Evolutionary conservation across 2,888 invertebrate genomes (phyloP), one percentile per base, ranked within the genome.

Genomic region (Troides oblongomaculatus): DNA sequence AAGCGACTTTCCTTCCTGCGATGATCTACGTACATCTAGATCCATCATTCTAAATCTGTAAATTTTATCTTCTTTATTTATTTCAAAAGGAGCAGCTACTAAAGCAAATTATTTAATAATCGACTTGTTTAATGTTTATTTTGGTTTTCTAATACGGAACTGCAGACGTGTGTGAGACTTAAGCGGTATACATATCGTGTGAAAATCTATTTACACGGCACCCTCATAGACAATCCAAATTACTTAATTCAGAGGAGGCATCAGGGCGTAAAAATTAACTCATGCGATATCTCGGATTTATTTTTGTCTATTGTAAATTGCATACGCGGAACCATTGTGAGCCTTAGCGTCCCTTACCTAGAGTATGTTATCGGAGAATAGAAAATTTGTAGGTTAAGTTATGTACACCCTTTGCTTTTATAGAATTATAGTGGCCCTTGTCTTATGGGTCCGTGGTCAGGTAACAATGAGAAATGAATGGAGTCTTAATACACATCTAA

Each of bases 231-330:
- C 81, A 81, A 81, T 80, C 82, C 80, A 80, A 80, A 80, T 72
- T 74, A 77, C 73, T 75, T 79, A 73, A 89, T 90, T 88, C 84
- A 89, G 76, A 76, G 75, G 77, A 90, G 88, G 91, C 88, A 88
- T 85, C 81, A 87, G 88, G 81, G 84, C 84, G 88, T 85, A 88
- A 91, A 90, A 88, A 89, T 87, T 86, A 85, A 88, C 87, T 83
- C 86, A 90, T 89, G 84, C 86, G 84, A 84, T 86, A 86, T 87
- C 85, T 75, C 74, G 77, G 73, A 74, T 78, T 77, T 82, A 75
- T 79, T 76, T 78, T 60, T 63, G 43, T 62, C 65, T 72, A 66
- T 70, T 77, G 78, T 81, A 81, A 79, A 78, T 80, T 81, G 81
- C 77, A 78, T 74, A 80, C 30, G 64, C 56, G 58, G 64, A 62